Evolutionary conservation across 1,140 invertebrate species (phyloP), one percentile per base, ranked within the genome.

Genomic region (Saxidomus purpurata): DNA sequence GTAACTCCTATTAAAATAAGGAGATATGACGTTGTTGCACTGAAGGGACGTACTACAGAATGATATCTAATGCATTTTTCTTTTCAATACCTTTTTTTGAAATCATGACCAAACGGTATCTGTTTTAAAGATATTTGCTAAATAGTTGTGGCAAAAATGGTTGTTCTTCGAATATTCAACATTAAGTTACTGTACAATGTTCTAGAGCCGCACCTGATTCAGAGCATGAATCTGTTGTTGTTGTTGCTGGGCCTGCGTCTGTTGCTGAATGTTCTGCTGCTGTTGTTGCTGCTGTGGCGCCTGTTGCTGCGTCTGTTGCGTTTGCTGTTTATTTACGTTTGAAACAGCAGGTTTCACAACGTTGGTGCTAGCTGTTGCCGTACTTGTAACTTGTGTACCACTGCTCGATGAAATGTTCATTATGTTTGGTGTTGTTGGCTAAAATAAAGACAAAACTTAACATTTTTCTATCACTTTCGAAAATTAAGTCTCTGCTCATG

Each of bases 241-340:
- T 31, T 55, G 43, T 19, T 28, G n/a, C 28, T 55, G 90, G 71
- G 36, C 83, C 83, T 76, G 83, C 69, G 22, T 69, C 79, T 71
- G 89, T 52, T n/a, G 67, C 49, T 36, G 85, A 76, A 76, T 74
- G 22, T 89, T 82, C 25, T 43, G 74, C 8, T 74, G 83, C n/a
- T 88, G 84, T 28, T 76, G 85, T 67, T 89, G 89, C 28, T 49
- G 84, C 31, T 90, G 85, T 82, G n/a, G n/a, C n/a, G n/a, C n/a
- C n/a, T 77, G 79, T 77, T 90, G 84, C 25, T 77, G 74, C 17
- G 80, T 59, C 76, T 91, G 79, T 40, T 25, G 67, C 31, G 77
- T 28, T 25, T 90, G 88, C 47, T 77, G 40, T 25, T 90, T 87
- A 82, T 59, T 89, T 55, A 69, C 81, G 69, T 83, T 90, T 67